Evolutionary conservation across 2,888 invertebrate species (phyloP).

Genomic region (Drosophila cognata): DNA sequence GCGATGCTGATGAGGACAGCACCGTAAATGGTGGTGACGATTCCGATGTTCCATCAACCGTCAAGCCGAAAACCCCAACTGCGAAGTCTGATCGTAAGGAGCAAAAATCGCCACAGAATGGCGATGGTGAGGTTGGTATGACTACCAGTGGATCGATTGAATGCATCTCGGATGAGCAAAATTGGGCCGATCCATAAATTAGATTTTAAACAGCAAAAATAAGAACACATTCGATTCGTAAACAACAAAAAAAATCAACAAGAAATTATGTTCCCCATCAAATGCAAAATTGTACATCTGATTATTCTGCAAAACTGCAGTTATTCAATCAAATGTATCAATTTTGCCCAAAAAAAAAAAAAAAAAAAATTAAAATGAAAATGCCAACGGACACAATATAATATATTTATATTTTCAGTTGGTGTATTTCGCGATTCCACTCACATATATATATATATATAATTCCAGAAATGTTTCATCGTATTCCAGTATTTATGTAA

Average conservation of each 20-base stretch:
- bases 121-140: slow-evolving; percentile 21
- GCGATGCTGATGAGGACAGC: slow-evolving; percentile 34
- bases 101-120: slow-evolving; percentile 16
- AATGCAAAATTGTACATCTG: neutral
- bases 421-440: neutral
- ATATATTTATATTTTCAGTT: neutral
- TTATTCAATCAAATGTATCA: neutral
- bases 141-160: slow-evolving; percentile 40
- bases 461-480: slow-evolving; percentile 24
- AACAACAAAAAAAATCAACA: neutral
- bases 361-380: neutral
- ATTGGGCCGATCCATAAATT: slow-evolving; percentile 34
- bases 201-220: slow-evolving; percentile 14
- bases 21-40: slow-evolving; percentile 17
- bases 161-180: slow-evolving; percentile 46
- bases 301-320: neutral
- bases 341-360: neutral
- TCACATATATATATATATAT: slow-evolving; percentile 1
- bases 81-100: slow-evolving; percentile 31
- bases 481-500: slow-evolving; percentile 24
- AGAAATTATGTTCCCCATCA: neutral
- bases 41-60: neutral
- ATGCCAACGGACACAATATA: neutral
- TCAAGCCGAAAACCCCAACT: slow-evolving; percentile 5
- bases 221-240: slow-evolving; percentile 31